A percentile compares a stretch with the other conserved stretches of the same genome.
phyloP scores from a whole-genome alignment of 1,140 invertebrate species.

The Aphelenchoides besseyi region DNA sequence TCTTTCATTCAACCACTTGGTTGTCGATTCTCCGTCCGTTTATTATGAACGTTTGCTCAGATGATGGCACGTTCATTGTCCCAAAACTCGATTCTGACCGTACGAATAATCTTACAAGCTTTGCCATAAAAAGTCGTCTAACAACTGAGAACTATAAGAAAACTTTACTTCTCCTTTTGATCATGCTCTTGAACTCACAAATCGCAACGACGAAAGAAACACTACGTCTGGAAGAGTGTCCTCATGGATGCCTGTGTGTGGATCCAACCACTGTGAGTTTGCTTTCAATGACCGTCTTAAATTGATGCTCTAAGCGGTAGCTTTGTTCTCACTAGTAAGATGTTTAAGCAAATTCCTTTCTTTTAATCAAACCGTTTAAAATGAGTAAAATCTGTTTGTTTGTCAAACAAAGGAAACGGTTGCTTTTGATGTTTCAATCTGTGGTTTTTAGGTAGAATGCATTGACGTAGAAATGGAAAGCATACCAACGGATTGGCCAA shows the following conservation, averaged over 20 bases:
- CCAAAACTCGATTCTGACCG: neutral
- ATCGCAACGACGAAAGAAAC: neutral
- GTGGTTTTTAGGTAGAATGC: constrained; percentile 38
- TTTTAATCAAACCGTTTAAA: no score
- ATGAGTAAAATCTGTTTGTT: no score
- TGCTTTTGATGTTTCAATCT: constrained; percentile 7
- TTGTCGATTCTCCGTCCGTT: neutral
- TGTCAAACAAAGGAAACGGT: no score
- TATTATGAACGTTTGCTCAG: neutral
- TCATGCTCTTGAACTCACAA: neutral
- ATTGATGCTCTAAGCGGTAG: no score
- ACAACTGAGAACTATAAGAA: no score
- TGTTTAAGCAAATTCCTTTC: no score
- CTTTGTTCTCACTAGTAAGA: no score
- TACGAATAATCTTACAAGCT: neutral
- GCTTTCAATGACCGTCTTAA: constrained; percentile 2
- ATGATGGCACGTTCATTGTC: no score
- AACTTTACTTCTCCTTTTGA: neutral
- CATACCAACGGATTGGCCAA: constrained; percentile 36
- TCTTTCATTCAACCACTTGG: neutral
- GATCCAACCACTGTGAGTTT: neutral
- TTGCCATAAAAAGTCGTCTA: neutral
- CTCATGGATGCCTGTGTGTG: neutral
- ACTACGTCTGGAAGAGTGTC: neutral
- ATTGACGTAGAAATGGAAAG: constrained; percentile 24